phyloP scores from a whole-genome alignment of 2,797 vertebrate genomes.

The Poecilia picta region DNA sequence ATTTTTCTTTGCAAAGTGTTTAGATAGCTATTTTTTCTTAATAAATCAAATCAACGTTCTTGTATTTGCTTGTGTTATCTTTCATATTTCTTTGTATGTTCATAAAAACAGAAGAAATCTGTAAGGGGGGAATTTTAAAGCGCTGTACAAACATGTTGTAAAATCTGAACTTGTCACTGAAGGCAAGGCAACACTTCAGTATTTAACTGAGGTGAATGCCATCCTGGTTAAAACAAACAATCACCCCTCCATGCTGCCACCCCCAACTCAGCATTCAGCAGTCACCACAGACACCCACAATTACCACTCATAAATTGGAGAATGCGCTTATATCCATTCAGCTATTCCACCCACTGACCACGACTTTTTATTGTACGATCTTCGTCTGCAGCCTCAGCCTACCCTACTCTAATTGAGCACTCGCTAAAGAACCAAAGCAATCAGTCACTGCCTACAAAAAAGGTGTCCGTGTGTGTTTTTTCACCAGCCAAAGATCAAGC shows the following conservation, averaged over 20 bases:
- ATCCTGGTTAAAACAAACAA: not conserved
- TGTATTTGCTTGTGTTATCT: not conserved
- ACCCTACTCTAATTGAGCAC: slow-evolving; percentile 7
- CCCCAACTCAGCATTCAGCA: slow-evolving; percentile 14
- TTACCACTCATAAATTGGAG: not conserved
- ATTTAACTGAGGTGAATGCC: slow-evolving; percentile 14
- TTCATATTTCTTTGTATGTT: not conserved
- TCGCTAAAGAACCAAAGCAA: slow-evolving; percentile 31
- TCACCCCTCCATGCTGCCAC: not conserved
- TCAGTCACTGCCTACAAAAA: slow-evolving; percentile 10
- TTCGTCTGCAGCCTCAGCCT: not conserved
- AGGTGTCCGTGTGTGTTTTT: slow-evolving; percentile 1
- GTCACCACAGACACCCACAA: slow-evolving; percentile 18
- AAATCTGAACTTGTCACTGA: not conserved
- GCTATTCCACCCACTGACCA: slow-evolving; percentile 22
- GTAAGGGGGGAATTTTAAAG: not conserved
- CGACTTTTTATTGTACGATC: slow-evolving; percentile 7
- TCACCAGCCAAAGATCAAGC: slow-evolving; percentile 42
- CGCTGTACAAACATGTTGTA: not conserved
- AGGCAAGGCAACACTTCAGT: not conserved
- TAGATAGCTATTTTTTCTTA: not conserved
- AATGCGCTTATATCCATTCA: slow-evolving; percentile 6
- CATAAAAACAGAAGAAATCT: not conserved
- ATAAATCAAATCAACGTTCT: not conserved
- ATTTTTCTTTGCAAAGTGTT: not conserved